phyloP scores from a whole-genome alignment of 2,797 vertebrate genomes.

The Vespertilio murinus region DNA sequence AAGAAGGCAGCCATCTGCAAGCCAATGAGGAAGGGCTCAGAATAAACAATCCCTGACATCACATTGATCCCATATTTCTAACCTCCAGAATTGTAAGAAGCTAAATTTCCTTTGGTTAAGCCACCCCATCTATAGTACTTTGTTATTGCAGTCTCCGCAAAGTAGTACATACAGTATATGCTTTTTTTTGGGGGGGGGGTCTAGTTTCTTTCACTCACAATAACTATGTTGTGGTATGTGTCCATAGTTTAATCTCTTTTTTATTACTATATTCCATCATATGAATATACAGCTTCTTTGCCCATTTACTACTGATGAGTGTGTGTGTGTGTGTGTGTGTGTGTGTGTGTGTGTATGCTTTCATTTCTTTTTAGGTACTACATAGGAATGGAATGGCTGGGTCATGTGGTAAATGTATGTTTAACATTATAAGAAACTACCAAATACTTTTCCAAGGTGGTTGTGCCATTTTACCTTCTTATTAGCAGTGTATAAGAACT shows the following conservation, averaged over 20 bases:
- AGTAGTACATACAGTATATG: not conserved
- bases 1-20: not conserved
- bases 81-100: not conserved
- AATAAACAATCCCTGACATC: not conserved
- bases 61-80: not conserved
- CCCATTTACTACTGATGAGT: not conserved
- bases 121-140: not conserved
- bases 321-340: too few species aligned
- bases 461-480: not conserved
- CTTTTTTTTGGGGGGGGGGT: not conserved
- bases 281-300: not conserved
- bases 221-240: not conserved
- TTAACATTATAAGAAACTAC: not conserved
- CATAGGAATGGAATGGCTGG: not conserved
- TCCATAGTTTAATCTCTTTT: not conserved
- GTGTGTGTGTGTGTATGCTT: not conserved
- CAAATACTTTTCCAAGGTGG: not conserved
- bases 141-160: not conserved
- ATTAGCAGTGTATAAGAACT: not conserved
- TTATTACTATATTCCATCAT: not conserved
- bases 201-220: not conserved
- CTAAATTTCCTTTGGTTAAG: not conserved
- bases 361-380: not conserved
- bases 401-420: not conserved
- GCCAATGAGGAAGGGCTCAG: not conserved